A percentile compares a stretch with the other conserved stretches of the same genome.
Conservation (phyloP, 2,797 vertebrate species). For the Morus bassanus region DNA sequence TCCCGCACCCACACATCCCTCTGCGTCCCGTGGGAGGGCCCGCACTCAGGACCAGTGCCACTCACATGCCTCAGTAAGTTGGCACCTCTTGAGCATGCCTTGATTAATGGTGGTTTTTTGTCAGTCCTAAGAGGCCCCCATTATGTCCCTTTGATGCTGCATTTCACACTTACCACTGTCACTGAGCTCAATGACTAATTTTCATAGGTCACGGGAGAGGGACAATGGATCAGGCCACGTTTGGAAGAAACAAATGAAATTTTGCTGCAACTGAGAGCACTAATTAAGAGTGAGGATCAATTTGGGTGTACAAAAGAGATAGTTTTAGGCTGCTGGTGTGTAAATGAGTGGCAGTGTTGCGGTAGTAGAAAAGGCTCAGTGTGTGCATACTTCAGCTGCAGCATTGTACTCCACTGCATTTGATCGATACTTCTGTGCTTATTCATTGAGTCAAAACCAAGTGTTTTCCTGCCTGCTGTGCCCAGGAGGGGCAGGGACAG, state of each 20-base stretch:
- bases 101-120: constrained; percentile 76
- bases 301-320: constrained; percentile 29
- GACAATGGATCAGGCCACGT: constrained; percentile 65
- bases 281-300: constrained; percentile 64
- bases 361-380: neutral
- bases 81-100: constrained; percentile 70
- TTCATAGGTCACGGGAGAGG: constrained; percentile 73
- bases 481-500: neutral
- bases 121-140: constrained; percentile 60
- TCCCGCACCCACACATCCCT: neutral
- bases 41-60: accelerated
- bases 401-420: neutral
- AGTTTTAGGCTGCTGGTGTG: constrained; percentile 40
- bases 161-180: constrained; percentile 67
- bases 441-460: neutral
- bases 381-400: constrained; percentile 24
- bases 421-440: neutral
- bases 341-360: neutral
- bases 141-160: constrained; percentile 71
- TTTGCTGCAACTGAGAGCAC: constrained; percentile 52
- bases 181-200: constrained; percentile 72
- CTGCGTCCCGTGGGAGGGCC: neutral
- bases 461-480: neutral
- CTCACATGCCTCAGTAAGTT: constrained; percentile 62
- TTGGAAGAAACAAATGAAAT: constrained; percentile 66